These are phyloP conservation scores for Drosophila persimilis DNA, from an alignment of 1,140 invertebrate genomes.

Conservation along the genomic window DNA sequence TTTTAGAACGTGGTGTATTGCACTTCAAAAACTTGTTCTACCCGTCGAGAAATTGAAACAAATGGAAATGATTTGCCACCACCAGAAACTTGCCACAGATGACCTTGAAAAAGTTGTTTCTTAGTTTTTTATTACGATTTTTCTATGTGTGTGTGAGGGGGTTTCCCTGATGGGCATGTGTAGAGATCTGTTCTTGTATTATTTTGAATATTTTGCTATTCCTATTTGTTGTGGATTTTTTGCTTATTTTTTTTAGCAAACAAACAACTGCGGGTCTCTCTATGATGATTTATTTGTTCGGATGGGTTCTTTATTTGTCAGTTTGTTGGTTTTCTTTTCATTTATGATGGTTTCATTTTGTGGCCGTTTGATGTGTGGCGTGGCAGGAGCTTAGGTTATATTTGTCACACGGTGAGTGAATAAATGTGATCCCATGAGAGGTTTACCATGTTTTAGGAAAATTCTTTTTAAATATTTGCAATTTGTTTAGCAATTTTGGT, in stretches of 20 bases:
- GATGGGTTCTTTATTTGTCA: conserved; percentile 20
- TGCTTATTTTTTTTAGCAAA: conserved; percentile 65
- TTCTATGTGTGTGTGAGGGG: conserved; percentile 6
- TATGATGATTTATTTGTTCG: conserved; percentile 55
- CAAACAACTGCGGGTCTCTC: conserved; percentile 17
- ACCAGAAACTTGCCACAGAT: conserved; percentile 42
- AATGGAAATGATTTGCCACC: conserved; percentile 65
- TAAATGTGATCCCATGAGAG: not conserved
- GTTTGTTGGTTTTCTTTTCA: conserved; percentile 37
- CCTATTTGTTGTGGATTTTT: conserved; percentile 27
- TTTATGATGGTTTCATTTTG: conserved; percentile 44
- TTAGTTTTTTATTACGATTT: conserved; percentile 43
- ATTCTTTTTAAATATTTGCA: not conserved
- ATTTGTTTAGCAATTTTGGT: conserved; percentile 7
- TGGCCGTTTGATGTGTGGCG: conserved; percentile 4
- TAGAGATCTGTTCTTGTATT: conserved; percentile 36
- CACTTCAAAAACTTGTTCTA: conserved; percentile 50
- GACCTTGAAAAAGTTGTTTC: conserved; percentile 69
- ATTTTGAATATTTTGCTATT: conserved; percentile 16
- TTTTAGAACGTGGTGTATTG: conserved; percentile 28
- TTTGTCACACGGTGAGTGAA: conserved; percentile 5
- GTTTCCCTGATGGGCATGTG: conserved; percentile 39
- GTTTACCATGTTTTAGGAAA: too few relatives aligned
- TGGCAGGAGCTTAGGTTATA: conserved; percentile 19
- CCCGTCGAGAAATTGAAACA: conserved; percentile 46